Base-by-base conservation (phyloP, 2,113 vertebrate species). In the Seriola dumerili region DNA sequence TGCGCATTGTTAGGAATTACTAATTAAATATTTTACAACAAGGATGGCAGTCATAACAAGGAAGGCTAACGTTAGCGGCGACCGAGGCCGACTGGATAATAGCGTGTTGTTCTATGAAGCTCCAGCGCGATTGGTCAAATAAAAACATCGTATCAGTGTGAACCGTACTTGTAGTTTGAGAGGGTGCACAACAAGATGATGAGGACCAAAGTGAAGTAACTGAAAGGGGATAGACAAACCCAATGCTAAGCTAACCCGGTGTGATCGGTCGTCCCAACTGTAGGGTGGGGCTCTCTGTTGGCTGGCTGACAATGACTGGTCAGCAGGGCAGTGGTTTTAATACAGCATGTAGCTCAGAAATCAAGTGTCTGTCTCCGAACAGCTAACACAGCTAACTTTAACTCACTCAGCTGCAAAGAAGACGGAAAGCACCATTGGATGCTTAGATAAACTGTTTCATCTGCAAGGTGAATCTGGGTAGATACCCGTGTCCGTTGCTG, bases 241-340 rank as follows among this genome's bases (percentile, higher is more conserved):
- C 12, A 1, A 0, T 52, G 67, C 23, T 71, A 58, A 68, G 55
- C 73, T 81, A 67, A 76, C 48, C 16, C n/a, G 68, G 59, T 58
- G 42, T 48, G 25, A 34, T 7, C 17, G 13, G 32, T 38, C 57
- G 13, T 11, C 14, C 7, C 19, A 38, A 14, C 63, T 32, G 21
- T 11, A 86, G 92, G 92, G 92, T 91, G 92, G 88, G 92, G 92
- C 85, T 86, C 46, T 57, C 68, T 46, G 58, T 54, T 65, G 58
- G 81, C 80, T 46, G 5, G 17, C 40, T 63, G 78, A 85, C 89
- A 82, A 77, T 76, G 65, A 84, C 73, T 32, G 74, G 42, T 11
- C 65, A 84, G 13, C 16, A 6, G 8, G 62, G 42, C 6, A 25
- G 16, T 19, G 46, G 32, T 29, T 46, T 38, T 12, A 21, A 16